Percentiles rank a stretch among this genome's conserved stretches.
Evolutionary conservation across 2,113 vertebrate genomes (phyloP).

Genomic region (Heterotilapia buettikoferi): DNA sequence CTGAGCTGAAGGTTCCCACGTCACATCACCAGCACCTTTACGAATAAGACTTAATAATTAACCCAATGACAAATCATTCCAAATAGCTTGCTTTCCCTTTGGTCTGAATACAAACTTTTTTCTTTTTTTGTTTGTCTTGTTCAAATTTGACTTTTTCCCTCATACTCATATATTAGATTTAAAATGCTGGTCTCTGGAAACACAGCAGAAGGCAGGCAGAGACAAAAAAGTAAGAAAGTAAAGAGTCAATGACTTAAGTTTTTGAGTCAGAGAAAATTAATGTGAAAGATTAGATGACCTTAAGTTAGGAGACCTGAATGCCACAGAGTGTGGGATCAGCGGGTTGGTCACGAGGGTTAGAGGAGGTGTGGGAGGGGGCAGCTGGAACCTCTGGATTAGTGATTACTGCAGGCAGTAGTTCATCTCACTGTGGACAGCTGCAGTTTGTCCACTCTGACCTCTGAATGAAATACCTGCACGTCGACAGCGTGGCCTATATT

Average conservation of each 20-base stretch:
- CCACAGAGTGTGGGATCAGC: neutral
- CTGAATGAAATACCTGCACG: slow-evolving; percentile 33
- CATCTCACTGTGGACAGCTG: slow-evolving; percentile 38
- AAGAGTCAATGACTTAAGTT: neutral
- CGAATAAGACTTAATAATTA: neutral
- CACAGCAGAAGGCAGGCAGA: neutral
- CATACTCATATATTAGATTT: neutral
- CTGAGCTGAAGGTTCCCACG: neutral
- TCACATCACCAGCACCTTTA: neutral
- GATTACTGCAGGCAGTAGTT: slow-evolving; percentile 8
- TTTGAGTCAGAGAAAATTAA: neutral
- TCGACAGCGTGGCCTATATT: neutral
- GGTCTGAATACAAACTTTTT: neutral
- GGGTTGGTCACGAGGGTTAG: neutral
- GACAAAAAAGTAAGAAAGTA: neutral
- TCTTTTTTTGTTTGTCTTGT: neutral
- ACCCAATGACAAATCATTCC: neutral
- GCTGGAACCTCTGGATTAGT: neutral
- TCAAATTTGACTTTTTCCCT: neutral
- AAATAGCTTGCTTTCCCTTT: neutral
- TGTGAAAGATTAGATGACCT: neutral
- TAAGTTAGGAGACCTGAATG: neutral
- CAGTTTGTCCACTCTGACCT: slow-evolving; percentile 38
- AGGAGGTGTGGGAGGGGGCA: neutral
- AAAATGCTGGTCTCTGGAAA: neutral